Conservation (phyloP, 2,113 vertebrate species). For the Microtus oregoni region DNA sequence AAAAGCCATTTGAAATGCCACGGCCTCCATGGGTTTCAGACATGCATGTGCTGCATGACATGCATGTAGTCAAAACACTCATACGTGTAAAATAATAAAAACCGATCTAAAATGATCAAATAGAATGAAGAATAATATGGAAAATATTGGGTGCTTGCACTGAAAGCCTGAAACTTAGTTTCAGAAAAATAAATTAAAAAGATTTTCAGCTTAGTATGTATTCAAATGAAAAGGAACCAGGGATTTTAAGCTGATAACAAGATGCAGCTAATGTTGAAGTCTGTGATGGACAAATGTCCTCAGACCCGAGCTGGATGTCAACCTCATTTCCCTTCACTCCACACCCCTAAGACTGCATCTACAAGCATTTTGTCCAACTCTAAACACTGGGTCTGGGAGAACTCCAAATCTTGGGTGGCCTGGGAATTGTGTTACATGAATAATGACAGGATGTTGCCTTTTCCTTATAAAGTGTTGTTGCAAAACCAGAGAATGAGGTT, state of each 20-base stretch:
- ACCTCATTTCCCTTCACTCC: background rate
- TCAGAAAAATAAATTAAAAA: conserved; percentile 8
- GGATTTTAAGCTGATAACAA: background rate
- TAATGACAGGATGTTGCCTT: background rate
- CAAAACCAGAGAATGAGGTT: background rate
- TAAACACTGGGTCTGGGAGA: background rate
- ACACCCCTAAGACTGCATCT: background rate
- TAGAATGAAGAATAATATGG: background rate
- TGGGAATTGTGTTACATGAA: background rate
- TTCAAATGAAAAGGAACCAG: conserved; percentile 15
- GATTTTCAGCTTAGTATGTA: background rate
- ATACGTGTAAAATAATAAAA: background rate
- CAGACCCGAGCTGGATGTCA: background rate
- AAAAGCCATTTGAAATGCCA: conserved; percentile 50
- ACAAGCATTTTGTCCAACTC: background rate
- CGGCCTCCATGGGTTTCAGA: background rate
- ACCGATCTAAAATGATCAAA: background rate
- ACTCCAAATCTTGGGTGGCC: background rate
- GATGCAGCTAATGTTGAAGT: background rate
- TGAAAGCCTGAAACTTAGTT: conserved; percentile 21
- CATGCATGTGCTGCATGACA: background rate
- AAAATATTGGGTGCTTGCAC: background rate
- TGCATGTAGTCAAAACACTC: background rate
- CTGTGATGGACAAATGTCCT: background rate
- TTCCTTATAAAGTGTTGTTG: background rate